Base-by-base conservation (phyloP, 2,113 vertebrate species). In the Calonectris borealis region DNA sequence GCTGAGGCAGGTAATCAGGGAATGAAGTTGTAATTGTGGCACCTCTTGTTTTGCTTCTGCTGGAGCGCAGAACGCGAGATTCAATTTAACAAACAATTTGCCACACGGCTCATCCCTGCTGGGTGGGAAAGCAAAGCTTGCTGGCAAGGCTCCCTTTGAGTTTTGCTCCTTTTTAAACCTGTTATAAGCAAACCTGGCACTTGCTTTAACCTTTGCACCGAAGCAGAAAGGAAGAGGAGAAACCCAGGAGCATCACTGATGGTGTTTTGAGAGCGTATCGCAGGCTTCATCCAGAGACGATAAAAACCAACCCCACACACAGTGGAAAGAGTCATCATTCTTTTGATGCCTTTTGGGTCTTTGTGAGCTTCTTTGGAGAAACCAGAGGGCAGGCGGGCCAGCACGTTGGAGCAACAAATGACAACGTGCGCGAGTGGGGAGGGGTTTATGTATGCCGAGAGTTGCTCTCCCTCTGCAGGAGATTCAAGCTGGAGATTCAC, bases 1-100 rank as follows among this genome's bases (percentile, higher is more conserved):
- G 95, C 96, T 98, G 98, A 92, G 95, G 98, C 97, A 97, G 94
- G 97, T 97, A 98, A 98, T 98, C 98, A 97, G 97, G 94, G 96
- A 96, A 97, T 86, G 93, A 98, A 97, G 83, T 2, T 70, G 84
- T 96, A 96, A 97, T 98, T 97, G 90, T 86, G 94, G 88, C 96
- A 97, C 88, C 94, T 96, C 96, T 97, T 97, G 95, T 96, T 97
- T 98, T 91, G 69, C 88, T 97, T 96, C 91, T 97, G 90, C 95
- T 68, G 92, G 84, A 88, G 96, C 62, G 29, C 90, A 91, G 92
- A 95, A 95, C 2, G 3, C 0, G 11, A 87, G 76, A 97, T 97
- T 97, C 90, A 97, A 97, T 97, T 96, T 96, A 96, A 98, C 96
- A 97, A 97, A 97, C 93, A 88, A 97, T 97, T 97, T 97, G 85